Evolutionary conservation across 2,113 vertebrate genomes (phyloP).

Genomic region (Campylorhamphus procurvoides): DNA sequence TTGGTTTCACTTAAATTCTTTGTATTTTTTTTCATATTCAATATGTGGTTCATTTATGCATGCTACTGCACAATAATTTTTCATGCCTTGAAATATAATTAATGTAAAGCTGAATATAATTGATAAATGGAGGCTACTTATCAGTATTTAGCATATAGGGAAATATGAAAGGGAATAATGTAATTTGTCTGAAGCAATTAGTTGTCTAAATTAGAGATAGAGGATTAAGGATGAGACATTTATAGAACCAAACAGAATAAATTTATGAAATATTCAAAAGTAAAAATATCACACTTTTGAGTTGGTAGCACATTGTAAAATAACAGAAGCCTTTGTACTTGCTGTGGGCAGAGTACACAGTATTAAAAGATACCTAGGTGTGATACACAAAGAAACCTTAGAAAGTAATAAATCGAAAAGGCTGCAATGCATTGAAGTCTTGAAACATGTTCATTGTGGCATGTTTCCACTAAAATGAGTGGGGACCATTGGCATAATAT

Average conservation of each 20-base stretch:
- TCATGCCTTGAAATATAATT: slow-evolving; percentile 49
- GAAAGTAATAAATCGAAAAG: background rate
- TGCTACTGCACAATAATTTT: background rate
- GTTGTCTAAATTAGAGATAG: slow-evolving; percentile 60
- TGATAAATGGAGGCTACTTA: slow-evolving; percentile 69
- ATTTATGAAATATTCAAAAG: slow-evolving; percentile 25
- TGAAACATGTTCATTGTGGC: background rate
- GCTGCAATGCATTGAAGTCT: background rate
- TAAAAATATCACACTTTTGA: slow-evolving; percentile 4
- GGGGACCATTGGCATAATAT: background rate
- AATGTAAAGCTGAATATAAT: slow-evolving; percentile 43
- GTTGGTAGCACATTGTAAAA: background rate
- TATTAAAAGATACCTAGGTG: background rate
- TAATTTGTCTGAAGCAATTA: slow-evolving; percentile 68
- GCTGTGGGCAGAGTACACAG: background rate
- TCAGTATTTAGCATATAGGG: slow-evolving; percentile 52
- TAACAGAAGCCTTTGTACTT: slow-evolving; percentile 4
- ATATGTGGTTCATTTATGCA: background rate
- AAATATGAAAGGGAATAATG: slow-evolving; percentile 47
- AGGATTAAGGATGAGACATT: slow-evolving; percentile 47
- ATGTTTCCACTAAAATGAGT: background rate
- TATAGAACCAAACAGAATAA: slow-evolving; percentile 40
- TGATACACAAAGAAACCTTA: background rate
- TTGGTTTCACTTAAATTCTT: slow-evolving; percentile 1
- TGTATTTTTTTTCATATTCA: background rate